Evolutionary conservation across 2,113 vertebrate genomes (phyloP).

Genomic region (Anser brachyrhynchus): DNA sequence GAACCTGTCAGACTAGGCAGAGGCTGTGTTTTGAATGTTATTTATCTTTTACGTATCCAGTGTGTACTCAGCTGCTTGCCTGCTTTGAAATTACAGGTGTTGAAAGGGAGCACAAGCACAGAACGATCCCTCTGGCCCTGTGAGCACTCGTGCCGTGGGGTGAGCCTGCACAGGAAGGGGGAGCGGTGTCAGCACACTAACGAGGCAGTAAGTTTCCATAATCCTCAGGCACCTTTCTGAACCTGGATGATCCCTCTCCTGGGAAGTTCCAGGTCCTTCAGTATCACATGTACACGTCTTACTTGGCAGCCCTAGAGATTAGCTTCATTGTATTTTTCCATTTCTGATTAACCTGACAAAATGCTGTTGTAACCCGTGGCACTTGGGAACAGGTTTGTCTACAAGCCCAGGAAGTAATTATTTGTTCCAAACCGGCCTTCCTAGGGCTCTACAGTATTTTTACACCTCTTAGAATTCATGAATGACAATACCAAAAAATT

Average conservation of each 20-base stretch:
- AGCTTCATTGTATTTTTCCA: conserved; percentile 51
- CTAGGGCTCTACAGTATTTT: background rate
- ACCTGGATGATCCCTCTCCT: background rate
- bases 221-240: background rate
- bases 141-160: rapidly evolving
- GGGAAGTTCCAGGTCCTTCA: background rate
- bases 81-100: background rate
- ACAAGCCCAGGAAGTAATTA: conserved; percentile 43
- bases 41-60: background rate
- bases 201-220: background rate
- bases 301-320: background rate
- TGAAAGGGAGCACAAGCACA: background rate
- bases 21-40: background rate
- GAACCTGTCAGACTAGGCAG: conserved; percentile 1
- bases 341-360: conserved; percentile 29
- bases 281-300: conserved; percentile 15
- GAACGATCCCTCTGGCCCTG: background rate
- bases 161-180: background rate
- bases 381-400: background rate
- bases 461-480: background rate
- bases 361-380: background rate
- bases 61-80: background rate
- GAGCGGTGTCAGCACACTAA: background rate
- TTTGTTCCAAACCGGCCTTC: background rate
- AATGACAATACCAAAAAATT: background rate